Evolutionary conservation across 2,888 invertebrate genomes (phyloP).

Genomic region (Synergus gifuensis): DNA sequence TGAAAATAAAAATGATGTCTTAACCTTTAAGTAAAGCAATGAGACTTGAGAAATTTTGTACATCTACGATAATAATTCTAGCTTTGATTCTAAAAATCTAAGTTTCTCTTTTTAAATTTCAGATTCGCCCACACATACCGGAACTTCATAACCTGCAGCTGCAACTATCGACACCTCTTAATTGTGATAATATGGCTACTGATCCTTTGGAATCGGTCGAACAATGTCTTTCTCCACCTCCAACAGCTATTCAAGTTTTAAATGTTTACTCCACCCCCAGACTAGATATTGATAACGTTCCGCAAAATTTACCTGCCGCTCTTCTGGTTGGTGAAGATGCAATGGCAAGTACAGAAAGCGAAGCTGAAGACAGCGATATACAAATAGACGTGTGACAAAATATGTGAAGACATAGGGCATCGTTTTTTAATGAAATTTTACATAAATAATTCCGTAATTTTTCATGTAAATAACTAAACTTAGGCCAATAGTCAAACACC

Average conservation of each 20-base stretch:
- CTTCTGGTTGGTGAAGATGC: conserved; percentile 77
- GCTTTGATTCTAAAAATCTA: not conserved
- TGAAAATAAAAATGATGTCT: too few relatives aligned
- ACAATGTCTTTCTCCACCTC: conserved; percentile 74
- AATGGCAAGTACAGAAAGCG: conserved; percentile 76
- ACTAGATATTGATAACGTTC: conserved; percentile 75
- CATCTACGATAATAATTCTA: conserved; percentile 1
- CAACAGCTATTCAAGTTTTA: conserved; percentile 76
- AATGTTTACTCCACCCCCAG: conserved; percentile 76
- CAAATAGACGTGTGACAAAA: conserved; percentile 77
- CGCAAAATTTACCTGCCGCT: conserved; percentile 76
- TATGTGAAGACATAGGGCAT: conserved; percentile 57
- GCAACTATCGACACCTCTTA: conserved; percentile 74
- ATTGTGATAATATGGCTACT: conserved; percentile 68
- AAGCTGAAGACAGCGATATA: conserved; percentile 77
- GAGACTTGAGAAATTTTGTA: too few relatives aligned
- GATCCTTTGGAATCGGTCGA: conserved; percentile 73
- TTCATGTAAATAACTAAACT: conserved; percentile 32
- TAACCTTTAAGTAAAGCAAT: too few relatives aligned
- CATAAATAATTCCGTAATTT: conserved; percentile 38
- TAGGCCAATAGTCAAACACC: not conserved
- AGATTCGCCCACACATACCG: conserved; percentile 85
- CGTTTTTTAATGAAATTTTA: conserved; percentile 32
- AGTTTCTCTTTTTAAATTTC: conserved; percentile 57
- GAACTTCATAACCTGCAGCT: conserved; percentile 83